These are phyloP conservation scores for Mormyrus proboscirostris DNA, from an alignment of 2,797 vertebrate genomes.

Conservation along the genomic window DNA sequence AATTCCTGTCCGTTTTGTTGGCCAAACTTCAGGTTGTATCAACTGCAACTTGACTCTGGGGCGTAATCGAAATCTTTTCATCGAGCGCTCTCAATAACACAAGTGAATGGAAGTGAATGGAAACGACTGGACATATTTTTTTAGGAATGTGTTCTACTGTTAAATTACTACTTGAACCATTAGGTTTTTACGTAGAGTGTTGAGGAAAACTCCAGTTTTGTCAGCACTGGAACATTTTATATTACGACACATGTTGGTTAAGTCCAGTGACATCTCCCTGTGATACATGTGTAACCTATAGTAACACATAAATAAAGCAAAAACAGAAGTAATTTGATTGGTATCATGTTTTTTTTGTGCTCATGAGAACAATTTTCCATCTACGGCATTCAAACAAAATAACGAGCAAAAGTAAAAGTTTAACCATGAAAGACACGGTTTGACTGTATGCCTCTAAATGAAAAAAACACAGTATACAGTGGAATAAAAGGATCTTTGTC, in stretches of 20 bases:
- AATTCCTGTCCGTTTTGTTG: constrained; percentile 50
- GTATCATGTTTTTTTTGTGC: constrained; percentile 7
- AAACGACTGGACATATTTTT: constrained; percentile 18
- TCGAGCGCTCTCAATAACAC: constrained; percentile 7
- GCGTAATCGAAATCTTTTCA: constrained; percentile 16
- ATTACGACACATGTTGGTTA: neutral
- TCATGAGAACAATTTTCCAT: constrained; percentile 25
- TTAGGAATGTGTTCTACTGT: constrained; percentile 21
- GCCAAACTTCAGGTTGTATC: constrained; percentile 8
- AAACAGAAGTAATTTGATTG: neutral
- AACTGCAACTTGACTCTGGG: constrained; percentile 37
- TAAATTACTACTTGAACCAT: constrained; percentile 14
- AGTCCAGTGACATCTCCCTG: neutral
- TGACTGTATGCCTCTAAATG: neutral
- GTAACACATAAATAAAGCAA: neutral
- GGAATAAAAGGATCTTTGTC: neutral
- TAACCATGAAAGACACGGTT: constrained; percentile 15
- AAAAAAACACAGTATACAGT: neutral
- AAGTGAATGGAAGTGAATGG: neutral
- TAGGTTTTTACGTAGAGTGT: neutral
- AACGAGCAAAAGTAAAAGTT: constrained; percentile 52
- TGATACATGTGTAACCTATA: constrained; percentile 8
- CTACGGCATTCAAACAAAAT: constrained; percentile 31
- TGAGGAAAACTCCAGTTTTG: neutral
- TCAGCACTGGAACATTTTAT: constrained; percentile 5